Conservation (phyloP, 2,113 vertebrate genomes). For the Stegastes partitus region DNA sequence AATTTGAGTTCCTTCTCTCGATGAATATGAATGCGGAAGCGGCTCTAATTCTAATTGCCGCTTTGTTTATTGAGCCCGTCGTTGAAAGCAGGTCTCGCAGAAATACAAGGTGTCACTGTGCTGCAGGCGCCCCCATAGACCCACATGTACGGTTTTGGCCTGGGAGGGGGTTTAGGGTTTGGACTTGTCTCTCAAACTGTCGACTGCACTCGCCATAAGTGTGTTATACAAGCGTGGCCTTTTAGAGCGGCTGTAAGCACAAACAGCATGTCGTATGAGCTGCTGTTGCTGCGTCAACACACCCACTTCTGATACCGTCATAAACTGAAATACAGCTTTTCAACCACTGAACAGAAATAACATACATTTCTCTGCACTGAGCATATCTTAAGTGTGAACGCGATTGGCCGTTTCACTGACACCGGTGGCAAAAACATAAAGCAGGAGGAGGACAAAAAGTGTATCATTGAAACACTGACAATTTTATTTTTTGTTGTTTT, state of each 20-base stretch:
- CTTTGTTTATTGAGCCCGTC: constrained; percentile 18
- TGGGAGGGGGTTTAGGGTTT: no score
- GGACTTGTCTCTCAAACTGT: no score
- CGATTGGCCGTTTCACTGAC: background rate
- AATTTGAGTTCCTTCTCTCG: constrained; percentile 12
- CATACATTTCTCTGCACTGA: background rate
- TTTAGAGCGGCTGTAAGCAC: background rate
- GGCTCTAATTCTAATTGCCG: background rate
- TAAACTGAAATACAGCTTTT: background rate
- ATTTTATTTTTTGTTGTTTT: constrained; percentile 1
- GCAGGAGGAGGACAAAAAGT: constrained; percentile 1
- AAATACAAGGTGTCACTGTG: background rate
- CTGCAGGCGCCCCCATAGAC: background rate
- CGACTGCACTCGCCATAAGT: background rate
- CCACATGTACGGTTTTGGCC: background rate
- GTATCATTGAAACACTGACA: background rate
- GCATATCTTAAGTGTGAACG: background rate
- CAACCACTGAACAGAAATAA: background rate
- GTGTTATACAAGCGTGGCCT: background rate
- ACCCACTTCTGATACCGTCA: no score
- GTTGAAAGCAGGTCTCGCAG: background rate
- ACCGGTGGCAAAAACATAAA: constrained; percentile 9
- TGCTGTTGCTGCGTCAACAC: no score
- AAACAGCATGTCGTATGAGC: background rate
- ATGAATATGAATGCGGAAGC: background rate